Evolutionary conservation across 2,797 vertebrate genomes (phyloP).

Genomic region (Knipowitschia caucasica): DNA sequence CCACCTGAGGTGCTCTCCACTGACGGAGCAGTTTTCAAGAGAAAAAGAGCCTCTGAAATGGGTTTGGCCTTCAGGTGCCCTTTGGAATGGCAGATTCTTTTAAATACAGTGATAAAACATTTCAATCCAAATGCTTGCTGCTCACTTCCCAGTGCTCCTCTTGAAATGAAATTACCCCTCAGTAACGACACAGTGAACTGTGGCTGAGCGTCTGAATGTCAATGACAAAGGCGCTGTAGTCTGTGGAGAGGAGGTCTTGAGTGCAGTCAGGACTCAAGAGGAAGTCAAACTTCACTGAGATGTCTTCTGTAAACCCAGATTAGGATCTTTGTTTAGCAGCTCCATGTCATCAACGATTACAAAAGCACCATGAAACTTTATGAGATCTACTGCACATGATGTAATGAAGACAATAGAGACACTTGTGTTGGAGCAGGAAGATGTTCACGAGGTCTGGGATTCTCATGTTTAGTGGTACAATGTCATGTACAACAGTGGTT

Average conservation of each 20-base stretch:
- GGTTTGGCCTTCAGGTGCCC: slow-evolving; percentile 26
- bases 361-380: neutral
- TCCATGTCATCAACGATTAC: too few relatives aligned
- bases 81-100: slow-evolving; percentile 22
- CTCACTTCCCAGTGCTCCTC: slow-evolving; percentile 8
- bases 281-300: neutral
- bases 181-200: slow-evolving; percentile 15
- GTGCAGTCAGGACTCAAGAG: neutral
- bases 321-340: neutral
- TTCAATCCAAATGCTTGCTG: slow-evolving; percentile 15
- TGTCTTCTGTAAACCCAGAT: neutral
- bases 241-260: neutral
- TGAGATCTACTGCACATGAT: neutral
- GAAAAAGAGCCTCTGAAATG: slow-evolving; percentile 27
- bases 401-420: slow-evolving; percentile 17
- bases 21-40: slow-evolving; percentile 22
- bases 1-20: slow-evolving; percentile 25
- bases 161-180: slow-evolving; percentile 17
- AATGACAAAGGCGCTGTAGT: slow-evolving; percentile 8
- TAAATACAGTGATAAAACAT: neutral
- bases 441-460: slow-evolving; percentile 34
- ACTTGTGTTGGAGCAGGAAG: slow-evolving; percentile 43
- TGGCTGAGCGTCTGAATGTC: slow-evolving; percentile 13
- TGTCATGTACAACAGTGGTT: neutral
- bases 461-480: slow-evolving; percentile 16